These are phyloP conservation scores for Trachelipus rathkii DNA, from an alignment of 1,140 invertebrate genomes.

Conservation along the genomic window DNA sequence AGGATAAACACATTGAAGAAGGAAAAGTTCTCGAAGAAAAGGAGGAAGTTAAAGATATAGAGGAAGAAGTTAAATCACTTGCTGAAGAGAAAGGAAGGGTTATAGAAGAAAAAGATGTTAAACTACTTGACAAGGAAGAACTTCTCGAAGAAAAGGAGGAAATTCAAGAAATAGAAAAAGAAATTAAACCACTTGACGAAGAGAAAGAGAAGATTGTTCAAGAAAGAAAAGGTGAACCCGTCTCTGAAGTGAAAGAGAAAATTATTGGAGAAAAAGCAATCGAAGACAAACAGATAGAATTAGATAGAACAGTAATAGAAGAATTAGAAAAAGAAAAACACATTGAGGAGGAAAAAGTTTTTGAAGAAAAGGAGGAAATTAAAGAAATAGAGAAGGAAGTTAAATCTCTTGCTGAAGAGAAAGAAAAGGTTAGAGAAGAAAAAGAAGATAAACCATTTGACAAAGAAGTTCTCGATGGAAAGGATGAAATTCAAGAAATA, in stretches of 20 bases:
- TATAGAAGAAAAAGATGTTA: conserved; percentile 38
- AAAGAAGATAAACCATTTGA: conserved; percentile 12
- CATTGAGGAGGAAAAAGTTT: not conserved
- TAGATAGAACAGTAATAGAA: not conserved
- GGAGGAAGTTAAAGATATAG: not conserved
- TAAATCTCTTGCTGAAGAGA: conserved; percentile 18
- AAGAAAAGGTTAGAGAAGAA: not conserved
- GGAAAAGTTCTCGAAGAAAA: too few species aligned
- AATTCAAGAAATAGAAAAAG: not conserved
- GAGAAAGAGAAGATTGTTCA: not conserved
- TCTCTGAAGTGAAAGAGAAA: conserved; percentile 25
- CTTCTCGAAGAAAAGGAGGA: not conserved
- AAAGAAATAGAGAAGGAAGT: conserved; percentile 23
- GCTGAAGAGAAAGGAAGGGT: not conserved
- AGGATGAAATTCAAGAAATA: conserved; percentile 10
- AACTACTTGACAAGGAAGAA: conserved; percentile 42
- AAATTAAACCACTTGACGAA: not conserved
- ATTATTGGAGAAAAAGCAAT: conserved; percentile 3
- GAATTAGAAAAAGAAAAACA: not conserved
- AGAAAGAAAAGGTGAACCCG: conserved; percentile 8
- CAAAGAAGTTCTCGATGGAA: not conserved
- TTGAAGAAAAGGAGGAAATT: not conserved
- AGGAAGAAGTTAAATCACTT: not conserved
- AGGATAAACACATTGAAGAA: conserved; percentile 46
- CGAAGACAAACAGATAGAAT: not conserved